phyloP scores from a whole-genome alignment of 2,888 invertebrate genomes.

The Pristionchus entomophagus region DNA sequence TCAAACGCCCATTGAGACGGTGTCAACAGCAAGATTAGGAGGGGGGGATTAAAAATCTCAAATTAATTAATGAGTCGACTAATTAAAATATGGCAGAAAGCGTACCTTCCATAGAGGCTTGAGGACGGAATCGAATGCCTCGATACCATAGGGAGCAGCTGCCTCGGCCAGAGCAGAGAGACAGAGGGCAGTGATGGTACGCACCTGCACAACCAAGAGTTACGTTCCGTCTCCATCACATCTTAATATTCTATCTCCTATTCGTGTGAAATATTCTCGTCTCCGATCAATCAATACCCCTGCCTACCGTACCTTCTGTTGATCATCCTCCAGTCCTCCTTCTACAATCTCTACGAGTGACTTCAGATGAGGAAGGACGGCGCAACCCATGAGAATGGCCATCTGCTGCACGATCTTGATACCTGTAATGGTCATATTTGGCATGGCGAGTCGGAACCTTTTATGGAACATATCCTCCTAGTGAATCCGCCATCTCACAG shows the following conservation, averaged over 20 bases:
- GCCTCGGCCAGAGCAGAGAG: slow-evolving; percentile 98
- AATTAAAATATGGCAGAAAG: neutral
- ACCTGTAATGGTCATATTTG: slow-evolving; percentile 77
- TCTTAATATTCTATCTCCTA: too few relatives aligned
- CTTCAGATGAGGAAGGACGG: slow-evolving; percentile 97
- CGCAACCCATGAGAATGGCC: slow-evolving; percentile 99
- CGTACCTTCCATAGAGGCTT: slow-evolving; percentile 96
- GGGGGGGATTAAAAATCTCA: neutral
- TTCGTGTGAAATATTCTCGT: too few relatives aligned
- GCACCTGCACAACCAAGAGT: slow-evolving; percentile 70
- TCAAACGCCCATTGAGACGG: too few relatives aligned
- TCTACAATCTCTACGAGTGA: slow-evolving; percentile 99
- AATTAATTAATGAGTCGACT: neutral
- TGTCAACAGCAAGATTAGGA: neutral
- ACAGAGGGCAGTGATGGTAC: slow-evolving; percentile 98
- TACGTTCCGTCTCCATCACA: neutral
- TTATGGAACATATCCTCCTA: neutral
- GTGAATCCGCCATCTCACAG: neutral
- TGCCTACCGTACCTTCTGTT: slow-evolving; percentile 87
- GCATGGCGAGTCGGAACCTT: too few relatives aligned
- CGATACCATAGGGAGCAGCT: slow-evolving; percentile 99
- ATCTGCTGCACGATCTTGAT: slow-evolving; percentile 99
- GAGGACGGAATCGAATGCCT: slow-evolving; percentile 98
- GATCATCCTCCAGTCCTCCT: slow-evolving; percentile 97
- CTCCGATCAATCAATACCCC: neutral